Percentiles rank a stretch among this genome's conserved stretches.
phyloP scores from a whole-genome alignment of 2,888 invertebrate species.

The Scrobipalpa atriplicella region DNA sequence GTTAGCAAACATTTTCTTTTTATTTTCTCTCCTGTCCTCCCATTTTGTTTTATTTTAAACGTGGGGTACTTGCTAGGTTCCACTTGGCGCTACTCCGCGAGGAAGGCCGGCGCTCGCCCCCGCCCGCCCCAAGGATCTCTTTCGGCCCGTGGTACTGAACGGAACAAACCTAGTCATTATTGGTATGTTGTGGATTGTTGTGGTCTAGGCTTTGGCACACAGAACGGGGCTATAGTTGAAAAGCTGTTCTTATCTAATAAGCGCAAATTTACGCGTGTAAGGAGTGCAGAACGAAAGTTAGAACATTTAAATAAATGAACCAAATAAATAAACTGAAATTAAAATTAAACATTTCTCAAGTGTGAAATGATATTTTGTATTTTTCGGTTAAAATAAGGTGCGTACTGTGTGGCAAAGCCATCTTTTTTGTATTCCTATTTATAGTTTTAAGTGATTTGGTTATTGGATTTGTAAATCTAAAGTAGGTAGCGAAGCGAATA shows the following conservation, averaged over 20 bases:
- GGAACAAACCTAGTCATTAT: constrained; percentile 32
- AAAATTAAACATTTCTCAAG: too few species aligned
- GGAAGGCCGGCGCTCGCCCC: constrained; percentile 65
- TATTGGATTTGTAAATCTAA: too few species aligned
- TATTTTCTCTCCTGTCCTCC: neutral
- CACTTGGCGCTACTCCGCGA: constrained; percentile 68
- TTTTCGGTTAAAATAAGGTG: neutral
- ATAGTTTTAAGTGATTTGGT: neutral
- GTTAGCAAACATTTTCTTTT: neutral
- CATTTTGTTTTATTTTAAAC: neutral
- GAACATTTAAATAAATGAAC: too few species aligned
- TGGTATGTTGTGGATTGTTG: constrained; percentile 10
- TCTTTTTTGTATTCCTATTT: neutral
- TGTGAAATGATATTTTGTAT: too few species aligned
- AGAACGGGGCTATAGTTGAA: neutral
- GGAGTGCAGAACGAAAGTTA: too few species aligned
- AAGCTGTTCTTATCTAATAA: too few species aligned
- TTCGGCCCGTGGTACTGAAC: constrained; percentile 80
- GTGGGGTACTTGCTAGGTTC: constrained; percentile 54
- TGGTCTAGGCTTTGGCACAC: constrained; percentile 7
- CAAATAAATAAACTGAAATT: too few species aligned
- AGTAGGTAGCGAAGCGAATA: too few species aligned
- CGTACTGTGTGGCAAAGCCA: constrained; percentile 24
- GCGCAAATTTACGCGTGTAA: too few species aligned
- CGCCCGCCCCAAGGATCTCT: constrained; percentile 77